Evolutionary conservation across 2,888 invertebrate species (phyloP).

Genomic region (Galerucella calmariensis): DNA sequence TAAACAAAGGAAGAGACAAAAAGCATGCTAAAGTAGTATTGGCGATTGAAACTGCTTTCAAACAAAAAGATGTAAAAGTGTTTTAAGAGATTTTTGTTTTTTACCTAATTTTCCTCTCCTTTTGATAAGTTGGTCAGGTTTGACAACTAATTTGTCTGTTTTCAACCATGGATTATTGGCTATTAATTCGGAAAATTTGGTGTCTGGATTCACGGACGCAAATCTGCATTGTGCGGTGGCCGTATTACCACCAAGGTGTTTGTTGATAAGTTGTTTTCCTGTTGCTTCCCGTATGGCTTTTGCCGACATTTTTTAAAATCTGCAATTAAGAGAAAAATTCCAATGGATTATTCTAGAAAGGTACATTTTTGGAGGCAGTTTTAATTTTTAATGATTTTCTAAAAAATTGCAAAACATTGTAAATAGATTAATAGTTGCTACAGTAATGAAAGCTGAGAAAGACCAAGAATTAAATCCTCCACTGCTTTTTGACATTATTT

Average conservation of each 20-base stretch:
- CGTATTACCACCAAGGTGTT: slow-evolving; percentile 76
- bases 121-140: slow-evolving; percentile 99
- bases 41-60: too few relatives aligned
- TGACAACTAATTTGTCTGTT: slow-evolving; percentile 91
- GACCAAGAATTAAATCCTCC: too few relatives aligned
- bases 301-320: slow-evolving; percentile 81
- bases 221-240: slow-evolving; percentile 80
- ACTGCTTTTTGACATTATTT: too few relatives aligned
- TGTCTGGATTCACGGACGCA: slow-evolving; percentile 81
- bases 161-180: slow-evolving; percentile 88
- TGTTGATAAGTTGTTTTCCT: slow-evolving; percentile 92
- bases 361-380: too few relatives aligned
- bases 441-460: too few relatives aligned
- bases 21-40: too few relatives aligned
- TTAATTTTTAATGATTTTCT: too few relatives aligned
- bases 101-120: slow-evolving; percentile 91
- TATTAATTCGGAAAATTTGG: slow-evolving; percentile 81
- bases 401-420: too few relatives aligned
- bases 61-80: too few relatives aligned
- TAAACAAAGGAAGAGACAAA: too few relatives aligned
- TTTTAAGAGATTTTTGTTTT: not conserved
- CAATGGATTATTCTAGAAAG: not conserved
- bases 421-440: too few relatives aligned
- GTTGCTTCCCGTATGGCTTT: slow-evolving; percentile 96
- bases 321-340: slow-evolving; percentile 36